Evolutionary conservation across 2,113 vertebrate genomes (phyloP).

Genomic region (Nanorana parkeri): DNA sequence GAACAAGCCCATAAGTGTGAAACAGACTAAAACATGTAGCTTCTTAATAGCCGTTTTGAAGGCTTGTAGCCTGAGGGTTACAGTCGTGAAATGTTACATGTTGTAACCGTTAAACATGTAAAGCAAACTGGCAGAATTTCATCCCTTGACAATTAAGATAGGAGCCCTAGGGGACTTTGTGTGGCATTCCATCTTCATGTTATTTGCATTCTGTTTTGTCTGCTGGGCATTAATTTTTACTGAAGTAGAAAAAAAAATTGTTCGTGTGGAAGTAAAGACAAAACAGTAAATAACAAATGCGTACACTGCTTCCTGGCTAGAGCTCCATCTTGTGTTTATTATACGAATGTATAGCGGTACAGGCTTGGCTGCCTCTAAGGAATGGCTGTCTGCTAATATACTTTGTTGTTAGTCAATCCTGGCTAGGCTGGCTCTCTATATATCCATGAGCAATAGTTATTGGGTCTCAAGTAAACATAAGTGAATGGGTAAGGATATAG

Average conservation of each 20-base stretch:
- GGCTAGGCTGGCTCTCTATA: too few relatives aligned
- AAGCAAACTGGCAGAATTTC: neutral
- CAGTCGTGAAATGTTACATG: neutral
- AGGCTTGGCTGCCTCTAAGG: neutral
- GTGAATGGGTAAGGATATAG: too few relatives aligned
- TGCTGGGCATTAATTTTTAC: neutral
- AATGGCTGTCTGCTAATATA: too few relatives aligned
- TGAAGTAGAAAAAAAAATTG: neutral
- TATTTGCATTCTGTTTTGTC: slow-evolving; percentile 16
- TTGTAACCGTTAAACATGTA: neutral
- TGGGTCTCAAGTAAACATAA: too few relatives aligned
- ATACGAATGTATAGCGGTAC: neutral
- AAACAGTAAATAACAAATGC: neutral
- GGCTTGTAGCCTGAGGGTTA: neutral
- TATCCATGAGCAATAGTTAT: too few relatives aligned
- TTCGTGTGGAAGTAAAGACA: neutral
- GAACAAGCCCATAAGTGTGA: too few relatives aligned
- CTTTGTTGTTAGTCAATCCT: too few relatives aligned
- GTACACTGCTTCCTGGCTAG: neutral
- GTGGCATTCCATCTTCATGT: neutral
- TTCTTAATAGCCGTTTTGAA: neutral
- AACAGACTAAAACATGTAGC: too few relatives aligned
- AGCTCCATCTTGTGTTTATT: neutral
- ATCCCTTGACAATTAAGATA: neutral
- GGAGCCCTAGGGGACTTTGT: neutral